Conservation (phyloP, 2,113 vertebrate species). For the Regulus satrapa region DNA sequence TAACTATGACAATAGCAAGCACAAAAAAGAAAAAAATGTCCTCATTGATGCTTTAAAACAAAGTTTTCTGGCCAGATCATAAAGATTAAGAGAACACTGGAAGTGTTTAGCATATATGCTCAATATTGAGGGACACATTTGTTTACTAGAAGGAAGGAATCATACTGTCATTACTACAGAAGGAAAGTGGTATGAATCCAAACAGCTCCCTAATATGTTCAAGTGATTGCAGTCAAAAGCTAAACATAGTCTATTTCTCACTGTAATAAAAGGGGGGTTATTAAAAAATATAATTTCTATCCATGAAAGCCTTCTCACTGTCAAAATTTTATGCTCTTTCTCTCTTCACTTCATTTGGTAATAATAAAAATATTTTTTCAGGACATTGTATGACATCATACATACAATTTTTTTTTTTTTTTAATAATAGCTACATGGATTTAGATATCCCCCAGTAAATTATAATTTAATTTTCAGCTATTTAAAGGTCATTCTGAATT, state of each 20-base stretch:
- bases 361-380: conserved; percentile 28
- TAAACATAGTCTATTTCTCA: background rate
- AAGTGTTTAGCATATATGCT: background rate
- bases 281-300: background rate
- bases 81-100: background rate
- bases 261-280: background rate
- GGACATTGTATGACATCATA: background rate
- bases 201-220: background rate
- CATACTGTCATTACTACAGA: background rate
- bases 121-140: background rate
- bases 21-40: background rate
- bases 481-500: conserved; percentile 54
- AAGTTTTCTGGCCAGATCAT: background rate
- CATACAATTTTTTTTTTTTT: background rate
- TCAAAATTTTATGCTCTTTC: background rate
- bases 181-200: background rate
- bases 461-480: conserved; percentile 62
- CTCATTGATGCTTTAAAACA: background rate
- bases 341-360: background rate
- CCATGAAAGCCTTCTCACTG: background rate
- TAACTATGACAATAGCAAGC: background rate
- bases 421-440: background rate
- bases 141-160: background rate
- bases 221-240: background rate
- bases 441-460: conserved; percentile 40